These are phyloP conservation scores for Spilarctia lutea DNA, from an alignment of 2,888 invertebrate genomes.

Conservation along the genomic window DNA sequence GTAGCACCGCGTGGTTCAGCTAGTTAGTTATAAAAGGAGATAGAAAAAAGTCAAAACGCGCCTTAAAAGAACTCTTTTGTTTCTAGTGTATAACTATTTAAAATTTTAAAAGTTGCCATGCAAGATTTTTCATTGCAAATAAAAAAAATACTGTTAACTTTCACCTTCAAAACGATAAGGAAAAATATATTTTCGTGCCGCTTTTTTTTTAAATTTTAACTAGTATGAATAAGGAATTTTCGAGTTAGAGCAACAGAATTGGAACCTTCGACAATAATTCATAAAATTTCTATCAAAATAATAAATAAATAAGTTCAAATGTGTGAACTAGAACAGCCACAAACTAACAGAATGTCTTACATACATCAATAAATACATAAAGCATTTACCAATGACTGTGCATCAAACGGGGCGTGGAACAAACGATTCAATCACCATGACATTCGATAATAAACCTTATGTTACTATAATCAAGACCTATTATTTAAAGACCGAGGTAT, in stretches of 20 bases:
- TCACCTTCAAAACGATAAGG: neutral
- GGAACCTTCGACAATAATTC: neutral
- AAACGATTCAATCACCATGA: slow-evolving; percentile 45
- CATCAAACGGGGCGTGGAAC: slow-evolving; percentile 76
- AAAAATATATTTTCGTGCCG: neutral
- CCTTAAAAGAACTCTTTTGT: neutral
- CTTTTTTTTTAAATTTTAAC: neutral
- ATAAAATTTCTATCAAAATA: neutral
- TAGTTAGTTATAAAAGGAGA: neutral
- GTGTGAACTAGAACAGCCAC: slow-evolving; percentile 2
- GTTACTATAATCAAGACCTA: neutral
- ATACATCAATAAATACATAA: slow-evolving; percentile 48
- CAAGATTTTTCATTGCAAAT: too few relatives aligned
- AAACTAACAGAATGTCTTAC: slow-evolving; percentile 25
- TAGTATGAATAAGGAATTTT: neutral
- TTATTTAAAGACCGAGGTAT: neutral
- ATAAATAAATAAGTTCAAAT: neutral
- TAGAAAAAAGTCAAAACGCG: neutral
- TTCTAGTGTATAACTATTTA: too few relatives aligned
- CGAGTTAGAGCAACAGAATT: neutral
- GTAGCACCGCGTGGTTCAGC: too few relatives aligned
- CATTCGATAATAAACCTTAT: slow-evolving; percentile 31
- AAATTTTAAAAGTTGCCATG: neutral
- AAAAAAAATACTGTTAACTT: too few relatives aligned
- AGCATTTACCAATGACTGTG: slow-evolving; percentile 84